These are phyloP conservation scores for Tiphia femorata DNA, from an alignment of 2,888 invertebrate species.

Conservation along the genomic window DNA sequence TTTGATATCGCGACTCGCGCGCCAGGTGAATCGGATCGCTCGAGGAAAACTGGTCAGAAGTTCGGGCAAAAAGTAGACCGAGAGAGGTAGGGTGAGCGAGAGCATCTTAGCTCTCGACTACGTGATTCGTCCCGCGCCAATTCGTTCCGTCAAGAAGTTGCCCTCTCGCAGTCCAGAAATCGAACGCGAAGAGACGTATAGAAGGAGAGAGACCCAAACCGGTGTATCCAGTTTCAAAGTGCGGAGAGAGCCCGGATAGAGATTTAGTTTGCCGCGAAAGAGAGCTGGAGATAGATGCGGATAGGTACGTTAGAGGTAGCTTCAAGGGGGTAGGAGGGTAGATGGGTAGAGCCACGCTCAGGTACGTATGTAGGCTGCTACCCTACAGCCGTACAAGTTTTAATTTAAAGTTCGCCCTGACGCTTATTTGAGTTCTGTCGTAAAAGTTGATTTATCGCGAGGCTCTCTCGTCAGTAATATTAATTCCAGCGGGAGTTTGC, in stretches of 20 bases:
- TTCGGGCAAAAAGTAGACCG: neutral
- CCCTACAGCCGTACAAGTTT: constrained; percentile 29
- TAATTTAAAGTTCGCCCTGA: constrained; percentile 41
- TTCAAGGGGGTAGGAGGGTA: neutral
- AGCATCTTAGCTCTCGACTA: too few relatives aligned
- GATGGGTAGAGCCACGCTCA: neutral
- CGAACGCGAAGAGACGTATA: too few relatives aligned
- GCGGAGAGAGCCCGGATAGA: neutral
- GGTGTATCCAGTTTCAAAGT: neutral
- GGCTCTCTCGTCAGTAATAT: constrained; percentile 40
- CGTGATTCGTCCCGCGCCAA: neutral
- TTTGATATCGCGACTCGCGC: too few relatives aligned
- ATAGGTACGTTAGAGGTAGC: neutral
- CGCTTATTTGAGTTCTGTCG: constrained; percentile 46
- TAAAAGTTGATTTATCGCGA: constrained; percentile 49
- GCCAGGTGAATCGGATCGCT: too few relatives aligned
- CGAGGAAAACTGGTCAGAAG: too few relatives aligned
- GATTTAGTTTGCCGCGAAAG: neutral
- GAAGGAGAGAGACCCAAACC: too few relatives aligned
- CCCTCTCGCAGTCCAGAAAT: too few relatives aligned
- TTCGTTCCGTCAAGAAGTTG: neutral
- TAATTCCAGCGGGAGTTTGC: constrained; percentile 33
- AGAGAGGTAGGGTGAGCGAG: neutral
- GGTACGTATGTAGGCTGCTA: neutral
- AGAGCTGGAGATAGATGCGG: neutral